Conservation (phyloP, 2,797 vertebrate species). For the Sebastes variabilis region DNA sequence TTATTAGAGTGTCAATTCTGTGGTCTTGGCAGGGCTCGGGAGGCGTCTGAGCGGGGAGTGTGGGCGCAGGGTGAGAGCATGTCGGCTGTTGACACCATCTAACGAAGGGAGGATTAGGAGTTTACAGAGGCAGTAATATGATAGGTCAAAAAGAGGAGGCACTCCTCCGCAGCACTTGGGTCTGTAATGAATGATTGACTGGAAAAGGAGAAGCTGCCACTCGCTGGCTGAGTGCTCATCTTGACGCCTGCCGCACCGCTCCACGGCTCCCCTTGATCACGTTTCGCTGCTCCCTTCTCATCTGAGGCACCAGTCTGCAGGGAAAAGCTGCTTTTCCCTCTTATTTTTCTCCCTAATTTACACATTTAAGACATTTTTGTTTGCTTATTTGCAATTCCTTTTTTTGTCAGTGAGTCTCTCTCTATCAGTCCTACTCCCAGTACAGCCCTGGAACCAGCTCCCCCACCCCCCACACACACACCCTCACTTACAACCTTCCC, state of each 20-base stretch:
- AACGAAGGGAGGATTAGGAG: slow-evolving; percentile 96
- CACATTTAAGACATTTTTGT: slow-evolving; percentile 99
- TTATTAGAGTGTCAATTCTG: slow-evolving; percentile 88
- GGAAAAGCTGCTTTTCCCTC: slow-evolving; percentile 93
- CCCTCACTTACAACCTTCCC: slow-evolving; percentile 75
- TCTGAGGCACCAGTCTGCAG: slow-evolving; percentile 90
- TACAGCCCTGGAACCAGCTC: slow-evolving; percentile 32
- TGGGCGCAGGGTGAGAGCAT: slow-evolving; percentile 60
- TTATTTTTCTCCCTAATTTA: slow-evolving; percentile 98
- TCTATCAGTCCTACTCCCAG: slow-evolving; percentile 66
- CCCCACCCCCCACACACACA: slow-evolving; percentile 27
- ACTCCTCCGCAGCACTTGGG: slow-evolving; percentile 90
- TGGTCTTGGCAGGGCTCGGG: slow-evolving; percentile 88
- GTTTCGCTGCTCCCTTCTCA: slow-evolving; percentile 94
- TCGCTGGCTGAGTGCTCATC: slow-evolving; percentile 86
- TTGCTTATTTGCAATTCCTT: slow-evolving; percentile 97
- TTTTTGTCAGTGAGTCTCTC: slow-evolving; percentile 88
- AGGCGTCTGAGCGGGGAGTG: slow-evolving; percentile 55
- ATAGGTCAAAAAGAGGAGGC: slow-evolving; percentile 94
- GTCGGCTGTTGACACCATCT: slow-evolving; percentile 92
- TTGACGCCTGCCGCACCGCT: slow-evolving; percentile 92
- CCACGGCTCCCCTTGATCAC: slow-evolving; percentile 94
- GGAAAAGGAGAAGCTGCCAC: slow-evolving; percentile 91
- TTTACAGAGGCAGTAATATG: slow-evolving; percentile 98
- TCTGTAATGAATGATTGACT: slow-evolving; percentile 97